Percentiles rank a stretch among this genome's conserved stretches.
phyloP scores from a whole-genome alignment of 2,113 vertebrate genomes.

The Rhinogobius similis region DNA sequence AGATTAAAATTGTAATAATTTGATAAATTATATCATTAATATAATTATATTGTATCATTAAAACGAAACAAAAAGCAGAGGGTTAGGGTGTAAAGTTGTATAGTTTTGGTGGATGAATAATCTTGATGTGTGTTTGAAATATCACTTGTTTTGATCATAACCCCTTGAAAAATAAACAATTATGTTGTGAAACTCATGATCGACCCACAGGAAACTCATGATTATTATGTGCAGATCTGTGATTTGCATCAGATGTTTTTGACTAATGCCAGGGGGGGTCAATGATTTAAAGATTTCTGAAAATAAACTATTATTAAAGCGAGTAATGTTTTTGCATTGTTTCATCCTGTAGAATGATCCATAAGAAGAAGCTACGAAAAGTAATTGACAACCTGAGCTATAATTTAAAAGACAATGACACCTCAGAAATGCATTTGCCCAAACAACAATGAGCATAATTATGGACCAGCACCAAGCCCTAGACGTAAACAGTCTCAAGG shows the following conservation, averaged over 20 bases:
- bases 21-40: not conserved
- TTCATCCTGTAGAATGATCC: not conserved
- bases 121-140: no score
- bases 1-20: not conserved
- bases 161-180: constrained; percentile 4
- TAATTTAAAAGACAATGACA: not conserved
- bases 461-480: not conserved
- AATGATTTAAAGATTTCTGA: no score
- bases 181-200: constrained; percentile 1
- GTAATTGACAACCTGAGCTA: not conserved
- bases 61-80: no score
- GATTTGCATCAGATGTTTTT: not conserved
- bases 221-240: not conserved
- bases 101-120: no score
- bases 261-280: not conserved
- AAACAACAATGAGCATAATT: constrained; percentile 4
- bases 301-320: no score
- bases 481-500: constrained; percentile 4
- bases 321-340: not conserved
- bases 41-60: no score
- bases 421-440: not conserved
- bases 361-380: not conserved
- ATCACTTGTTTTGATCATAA: not conserved
- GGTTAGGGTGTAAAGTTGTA: no score
- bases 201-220: not conserved